Conservation (phyloP, 2,113 vertebrate species). For the Rhinopomastus cyanomelas region DNA sequence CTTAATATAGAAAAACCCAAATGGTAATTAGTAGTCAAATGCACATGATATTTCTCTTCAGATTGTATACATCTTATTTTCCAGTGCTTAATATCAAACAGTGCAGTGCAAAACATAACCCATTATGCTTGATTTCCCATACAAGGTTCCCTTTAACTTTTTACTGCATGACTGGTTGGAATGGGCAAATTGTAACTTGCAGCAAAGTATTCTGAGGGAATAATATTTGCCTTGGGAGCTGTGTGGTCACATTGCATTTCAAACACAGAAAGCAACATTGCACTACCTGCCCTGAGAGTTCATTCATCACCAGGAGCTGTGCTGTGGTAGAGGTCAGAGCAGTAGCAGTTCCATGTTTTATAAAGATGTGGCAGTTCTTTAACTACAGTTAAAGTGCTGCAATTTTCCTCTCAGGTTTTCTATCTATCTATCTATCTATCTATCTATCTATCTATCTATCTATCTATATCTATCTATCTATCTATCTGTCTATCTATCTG, state of each 20-base stretch:
- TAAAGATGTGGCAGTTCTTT: neutral
- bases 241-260: neutral
- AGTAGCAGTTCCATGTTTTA: neutral
- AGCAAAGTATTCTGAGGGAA: neutral
- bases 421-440: too few species aligned
- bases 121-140: slow-evolving; percentile 3
- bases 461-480: too few species aligned
- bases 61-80: neutral
- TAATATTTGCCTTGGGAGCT: slow-evolving; percentile 36
- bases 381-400: neutral
- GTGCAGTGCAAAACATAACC: neutral
- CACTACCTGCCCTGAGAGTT: neutral
- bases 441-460: too few species aligned
- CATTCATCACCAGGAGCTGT: neutral
- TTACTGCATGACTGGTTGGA: neutral
- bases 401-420: neutral
- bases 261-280: neutral
- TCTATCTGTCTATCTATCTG: too few species aligned
- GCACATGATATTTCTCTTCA: neutral
- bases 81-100: neutral
- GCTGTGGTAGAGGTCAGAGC: neutral
- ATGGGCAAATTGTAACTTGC: slow-evolving; percentile 32
- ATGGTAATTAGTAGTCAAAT: neutral
- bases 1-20: neutral
- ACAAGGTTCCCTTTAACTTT: slow-evolving; percentile 25